phyloP scores from a whole-genome alignment of 2,888 invertebrate species.

The Tetheella fluctuosa region DNA sequence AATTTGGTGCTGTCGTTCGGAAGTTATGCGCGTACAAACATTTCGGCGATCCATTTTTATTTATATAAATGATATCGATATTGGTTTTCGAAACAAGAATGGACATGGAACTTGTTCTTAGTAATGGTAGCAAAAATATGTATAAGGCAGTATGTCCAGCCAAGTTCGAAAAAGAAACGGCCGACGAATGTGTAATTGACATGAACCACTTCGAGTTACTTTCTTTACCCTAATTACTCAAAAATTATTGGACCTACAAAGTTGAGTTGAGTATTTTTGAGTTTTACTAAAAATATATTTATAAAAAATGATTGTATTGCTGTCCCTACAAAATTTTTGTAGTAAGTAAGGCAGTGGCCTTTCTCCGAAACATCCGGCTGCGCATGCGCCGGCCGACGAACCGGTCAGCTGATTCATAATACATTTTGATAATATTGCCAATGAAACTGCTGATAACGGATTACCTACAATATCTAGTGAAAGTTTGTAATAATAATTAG shows the following conservation, averaged over 20 bases:
- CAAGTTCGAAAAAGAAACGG: too few species aligned
- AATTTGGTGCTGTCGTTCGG: too few species aligned
- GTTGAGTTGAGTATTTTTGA: too few species aligned
- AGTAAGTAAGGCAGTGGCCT: slow-evolving; percentile 48
- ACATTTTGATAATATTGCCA: not conserved
- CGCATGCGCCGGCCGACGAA: slow-evolving; percentile 24
- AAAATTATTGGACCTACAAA: too few species aligned
- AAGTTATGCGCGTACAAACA: too few species aligned
- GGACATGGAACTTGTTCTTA: not conserved
- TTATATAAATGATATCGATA: not conserved
- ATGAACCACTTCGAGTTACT: too few species aligned
- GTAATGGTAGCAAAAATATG: not conserved
- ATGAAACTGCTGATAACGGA: not conserved
- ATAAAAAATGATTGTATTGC: slow-evolving; percentile 16
- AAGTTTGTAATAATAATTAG: too few species aligned
- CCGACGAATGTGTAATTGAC: too few species aligned
- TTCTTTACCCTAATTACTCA: too few species aligned
- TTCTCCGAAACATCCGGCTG: slow-evolving; percentile 64
- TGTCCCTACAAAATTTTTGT: slow-evolving; percentile 19
- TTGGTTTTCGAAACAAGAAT: not conserved
- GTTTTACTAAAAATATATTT: too few species aligned
- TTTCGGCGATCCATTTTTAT: too few species aligned
- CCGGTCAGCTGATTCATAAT: slow-evolving; percentile 33
- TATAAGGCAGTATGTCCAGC: not conserved
- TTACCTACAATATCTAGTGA: not conserved